Conservation (phyloP, 2,797 vertebrate species). For the Pterois miles region DNA sequence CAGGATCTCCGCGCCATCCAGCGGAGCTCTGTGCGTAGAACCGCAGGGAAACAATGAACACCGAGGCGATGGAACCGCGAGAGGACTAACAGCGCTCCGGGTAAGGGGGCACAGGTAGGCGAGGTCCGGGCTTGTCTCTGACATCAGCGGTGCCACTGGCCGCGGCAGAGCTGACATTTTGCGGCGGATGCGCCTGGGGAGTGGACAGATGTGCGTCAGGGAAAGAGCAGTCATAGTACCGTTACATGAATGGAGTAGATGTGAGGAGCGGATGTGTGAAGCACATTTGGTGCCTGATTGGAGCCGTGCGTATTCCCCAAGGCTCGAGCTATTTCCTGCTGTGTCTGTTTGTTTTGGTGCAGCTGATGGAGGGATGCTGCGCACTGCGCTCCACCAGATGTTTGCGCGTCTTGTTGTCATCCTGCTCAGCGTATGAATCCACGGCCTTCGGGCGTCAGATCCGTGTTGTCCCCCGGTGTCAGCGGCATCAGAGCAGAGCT, state of each 20-base stretch:
- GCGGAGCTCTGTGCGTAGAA: conserved; percentile 60
- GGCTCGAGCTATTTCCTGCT: background rate
- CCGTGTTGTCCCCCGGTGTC: background rate
- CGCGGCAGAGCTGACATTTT: conserved; percentile 18
- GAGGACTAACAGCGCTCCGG: background rate
- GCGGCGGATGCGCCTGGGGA: conserved; percentile 1
- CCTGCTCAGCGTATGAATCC: background rate
- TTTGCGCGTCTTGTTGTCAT: conserved; percentile 47
- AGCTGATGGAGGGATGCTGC: conserved; percentile 57
- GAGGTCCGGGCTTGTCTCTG: background rate
- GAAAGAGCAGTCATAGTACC: background rate
- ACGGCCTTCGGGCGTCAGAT: conserved; percentile 17
- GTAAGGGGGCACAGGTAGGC: conserved; percentile 65
- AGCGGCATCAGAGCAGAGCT: background rate
- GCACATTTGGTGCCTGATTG: background rate
- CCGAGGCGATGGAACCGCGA: conserved; percentile 31
- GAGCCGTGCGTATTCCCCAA: too few species aligned
- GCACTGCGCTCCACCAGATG: conserved; percentile 66
- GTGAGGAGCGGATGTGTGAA: background rate
- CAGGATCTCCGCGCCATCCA: conserved; percentile 58
- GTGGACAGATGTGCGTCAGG: conserved; percentile 5
- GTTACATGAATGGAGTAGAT: conserved; percentile 13
- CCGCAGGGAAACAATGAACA: conserved; percentile 27
- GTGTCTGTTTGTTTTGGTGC: conserved; percentile 40
- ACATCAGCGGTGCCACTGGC: background rate